phyloP scores from a whole-genome alignment of 1,140 invertebrate species.

The Eupeodes corollae region DNA sequence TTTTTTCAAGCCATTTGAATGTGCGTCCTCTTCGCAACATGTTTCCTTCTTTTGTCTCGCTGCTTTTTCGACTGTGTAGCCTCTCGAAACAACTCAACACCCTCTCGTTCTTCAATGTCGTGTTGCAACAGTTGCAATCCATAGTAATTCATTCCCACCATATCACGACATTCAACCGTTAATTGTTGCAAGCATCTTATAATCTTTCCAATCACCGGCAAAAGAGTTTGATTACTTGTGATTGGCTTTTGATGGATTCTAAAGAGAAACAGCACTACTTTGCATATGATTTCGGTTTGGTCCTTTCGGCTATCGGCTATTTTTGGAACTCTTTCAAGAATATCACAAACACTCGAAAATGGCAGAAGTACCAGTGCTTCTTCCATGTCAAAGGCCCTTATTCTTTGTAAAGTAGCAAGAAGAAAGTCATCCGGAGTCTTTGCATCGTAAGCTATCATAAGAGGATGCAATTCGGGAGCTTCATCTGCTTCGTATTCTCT shows the following conservation, averaged over 20 bases:
- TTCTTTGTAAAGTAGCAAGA: slow-evolving; percentile 61
- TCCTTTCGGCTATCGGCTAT: slow-evolving; percentile 53
- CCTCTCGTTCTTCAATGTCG: slow-evolving; percentile 67
- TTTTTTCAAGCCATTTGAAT: slow-evolving; percentile 12
- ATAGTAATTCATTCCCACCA: slow-evolving; percentile 77
- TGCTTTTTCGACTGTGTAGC: slow-evolving; percentile 54
- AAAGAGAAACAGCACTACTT: slow-evolving; percentile 68
- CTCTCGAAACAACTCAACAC: slow-evolving; percentile 72
- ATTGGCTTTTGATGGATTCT: slow-evolving; percentile 79
- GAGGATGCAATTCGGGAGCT: slow-evolving; percentile 46
- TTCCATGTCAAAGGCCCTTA: slow-evolving; percentile 78
- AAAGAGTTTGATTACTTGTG: slow-evolving; percentile 51
- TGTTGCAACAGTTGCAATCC: slow-evolving; percentile 66
- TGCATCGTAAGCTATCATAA: slow-evolving; percentile 70
- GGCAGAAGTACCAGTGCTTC: slow-evolving; percentile 78
- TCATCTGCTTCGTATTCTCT: slow-evolving; percentile 48
- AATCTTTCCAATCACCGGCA: slow-evolving; percentile 48
- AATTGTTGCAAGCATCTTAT: slow-evolving; percentile 19
- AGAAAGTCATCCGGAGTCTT: slow-evolving; percentile 67
- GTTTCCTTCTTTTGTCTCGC: slow-evolving; percentile 57
- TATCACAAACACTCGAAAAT: slow-evolving; percentile 65
- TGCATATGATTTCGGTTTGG: slow-evolving; percentile 63
- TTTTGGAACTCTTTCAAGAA: slow-evolving; percentile 59
- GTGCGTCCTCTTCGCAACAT: slow-evolving; percentile 50
- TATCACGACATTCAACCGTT: slow-evolving; percentile 49